Evolutionary conservation across 2,113 vertebrate species (phyloP).

Genomic region (Hippocampus comes): DNA sequence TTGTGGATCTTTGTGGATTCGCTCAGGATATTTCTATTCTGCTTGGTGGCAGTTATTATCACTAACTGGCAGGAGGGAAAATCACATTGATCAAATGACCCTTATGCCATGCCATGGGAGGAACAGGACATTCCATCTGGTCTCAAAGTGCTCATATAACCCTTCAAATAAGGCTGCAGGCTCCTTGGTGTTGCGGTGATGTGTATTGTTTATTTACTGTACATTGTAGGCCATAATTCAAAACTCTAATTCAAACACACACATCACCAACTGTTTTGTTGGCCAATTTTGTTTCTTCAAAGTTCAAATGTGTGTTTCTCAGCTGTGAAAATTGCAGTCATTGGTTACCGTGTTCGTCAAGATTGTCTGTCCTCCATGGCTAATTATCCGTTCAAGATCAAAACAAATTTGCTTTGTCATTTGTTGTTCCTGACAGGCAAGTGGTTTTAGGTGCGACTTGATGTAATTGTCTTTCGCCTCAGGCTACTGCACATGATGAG

Average conservation of each 20-base stretch:
- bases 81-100: no score
- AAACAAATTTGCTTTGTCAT: constrained; percentile 45
- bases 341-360: constrained; percentile 7
- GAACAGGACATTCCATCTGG: background rate
- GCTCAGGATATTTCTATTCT: background rate
- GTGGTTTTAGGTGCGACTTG: constrained; percentile 47
- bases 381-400: constrained; percentile 44
- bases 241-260: no score
- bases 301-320: constrained; percentile 17
- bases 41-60: no score
- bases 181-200: background rate
- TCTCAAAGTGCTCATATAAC: background rate
- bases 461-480: constrained; percentile 58
- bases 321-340: constrained; percentile 6
- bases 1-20: background rate
- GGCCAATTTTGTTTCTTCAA: background rate
- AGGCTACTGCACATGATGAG: constrained; percentile 58
- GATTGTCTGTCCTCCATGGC: constrained; percentile 20
- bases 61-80: no score
- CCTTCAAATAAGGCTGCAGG: background rate
- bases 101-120: background rate
- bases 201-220: background rate
- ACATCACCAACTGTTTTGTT: background rate
- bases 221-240: background rate
- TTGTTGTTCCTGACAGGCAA: constrained; percentile 47